A percentile compares a stretch with the other conserved stretches of the same genome.
Conservation (phyloP, 2,113 vertebrate genomes). For the Trogon surrucura region DNA sequence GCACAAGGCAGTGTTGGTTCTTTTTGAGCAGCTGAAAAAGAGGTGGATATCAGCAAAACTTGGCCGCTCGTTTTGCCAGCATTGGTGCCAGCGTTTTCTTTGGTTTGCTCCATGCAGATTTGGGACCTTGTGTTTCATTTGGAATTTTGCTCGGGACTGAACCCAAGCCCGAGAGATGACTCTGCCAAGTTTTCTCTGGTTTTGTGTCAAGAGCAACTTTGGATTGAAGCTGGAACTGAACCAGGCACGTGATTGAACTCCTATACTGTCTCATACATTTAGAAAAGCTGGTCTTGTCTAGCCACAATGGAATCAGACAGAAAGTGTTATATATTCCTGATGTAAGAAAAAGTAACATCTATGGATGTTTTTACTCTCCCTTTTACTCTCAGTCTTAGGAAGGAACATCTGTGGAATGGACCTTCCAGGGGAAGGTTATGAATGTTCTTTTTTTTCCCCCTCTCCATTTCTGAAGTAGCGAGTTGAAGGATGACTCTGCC, state of each 20-base stretch:
- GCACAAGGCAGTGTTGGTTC: not conserved
- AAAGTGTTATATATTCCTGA: not conserved
- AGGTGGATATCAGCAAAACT: constrained; percentile 29
- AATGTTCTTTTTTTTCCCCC: not conserved
- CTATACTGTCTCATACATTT: not conserved
- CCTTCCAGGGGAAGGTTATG: not conserved
- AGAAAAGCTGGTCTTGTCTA: not conserved
- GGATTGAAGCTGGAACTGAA: constrained; percentile 46
- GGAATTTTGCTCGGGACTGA: constrained; percentile 29
- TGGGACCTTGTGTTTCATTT: constrained; percentile 56
- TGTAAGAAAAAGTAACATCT: not conserved
- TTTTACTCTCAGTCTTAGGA: not conserved
- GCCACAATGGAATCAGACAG: constrained; percentile 25
- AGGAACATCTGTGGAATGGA: not conserved
- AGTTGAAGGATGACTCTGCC: not conserved
- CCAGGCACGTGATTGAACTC: constrained; percentile 26
- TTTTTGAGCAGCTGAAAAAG: constrained; percentile 20
- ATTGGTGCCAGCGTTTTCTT: not conserved
- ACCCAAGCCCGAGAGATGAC: not conserved
- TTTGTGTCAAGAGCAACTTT: constrained; percentile 55
- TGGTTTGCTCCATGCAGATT: constrained; percentile 21
- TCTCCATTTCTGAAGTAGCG: not conserved
- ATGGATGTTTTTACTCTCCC: not conserved
- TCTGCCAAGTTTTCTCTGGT: constrained; percentile 64
- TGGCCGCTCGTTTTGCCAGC: not conserved